Percentiles rank a stretch among this genome's conserved stretches.
phyloP scores from a whole-genome alignment of 1,140 invertebrate genomes.

The Brachionus paranguensis region DNA sequence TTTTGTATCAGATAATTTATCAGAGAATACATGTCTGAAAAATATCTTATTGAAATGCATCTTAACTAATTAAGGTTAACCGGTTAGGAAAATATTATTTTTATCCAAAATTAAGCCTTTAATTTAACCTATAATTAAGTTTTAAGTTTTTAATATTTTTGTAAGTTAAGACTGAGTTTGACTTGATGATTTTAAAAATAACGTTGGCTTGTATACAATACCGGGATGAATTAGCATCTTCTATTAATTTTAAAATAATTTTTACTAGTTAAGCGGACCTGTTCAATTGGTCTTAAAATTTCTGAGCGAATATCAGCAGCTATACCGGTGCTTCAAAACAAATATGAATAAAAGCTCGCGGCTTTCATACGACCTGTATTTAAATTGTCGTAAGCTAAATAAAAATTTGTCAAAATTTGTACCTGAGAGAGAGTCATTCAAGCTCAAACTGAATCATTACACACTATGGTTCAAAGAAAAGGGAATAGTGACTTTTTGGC shows the following conservation, averaged over 20 bases:
- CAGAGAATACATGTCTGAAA: no score
- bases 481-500: neutral
- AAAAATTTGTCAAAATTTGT: neutral
- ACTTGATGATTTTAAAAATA: no score
- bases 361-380: neutral
- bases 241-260: neutral
- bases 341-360: constrained; percentile 18
- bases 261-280: neutral
- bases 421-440: constrained; percentile 1
- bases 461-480: constrained; percentile 3
- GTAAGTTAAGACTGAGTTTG: no score
- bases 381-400: neutral
- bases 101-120: no score
- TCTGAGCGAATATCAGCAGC: neutral
- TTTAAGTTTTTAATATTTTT: no score
- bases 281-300: constrained; percentile 23
- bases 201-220: no score
- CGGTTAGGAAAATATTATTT: no score
- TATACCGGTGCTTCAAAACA: neutral
- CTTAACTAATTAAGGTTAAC: no score
- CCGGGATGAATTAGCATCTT: no score
- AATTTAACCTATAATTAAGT: no score
- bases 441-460: neutral
- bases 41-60: no score
- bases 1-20: no score